phyloP scores from a whole-genome alignment of 2,888 invertebrate genomes.

The Drosophila subsilvestris region DNA sequence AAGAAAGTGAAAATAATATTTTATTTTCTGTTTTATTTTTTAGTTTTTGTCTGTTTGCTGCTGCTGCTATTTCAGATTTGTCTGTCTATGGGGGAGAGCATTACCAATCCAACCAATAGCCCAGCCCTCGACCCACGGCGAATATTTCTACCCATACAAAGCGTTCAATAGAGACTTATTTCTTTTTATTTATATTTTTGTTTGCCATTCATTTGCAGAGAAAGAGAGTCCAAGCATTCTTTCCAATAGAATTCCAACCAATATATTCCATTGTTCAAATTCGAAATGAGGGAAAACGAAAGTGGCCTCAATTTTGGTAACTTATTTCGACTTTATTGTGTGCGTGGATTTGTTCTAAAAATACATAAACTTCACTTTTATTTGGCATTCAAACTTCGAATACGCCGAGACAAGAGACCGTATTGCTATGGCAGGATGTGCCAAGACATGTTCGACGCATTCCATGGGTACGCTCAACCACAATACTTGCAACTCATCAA shows the following conservation, averaged over 20 bases:
- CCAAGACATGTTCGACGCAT: not conserved
- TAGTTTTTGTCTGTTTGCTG: conserved; percentile 6
- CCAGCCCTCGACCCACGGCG: not conserved
- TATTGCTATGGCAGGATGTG: too few relatives aligned
- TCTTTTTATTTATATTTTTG: not conserved
- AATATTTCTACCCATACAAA: not conserved
- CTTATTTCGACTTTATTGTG: not conserved
- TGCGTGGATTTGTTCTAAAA: not conserved
- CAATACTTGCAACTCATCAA: conserved; percentile 25
- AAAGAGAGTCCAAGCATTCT: not conserved
- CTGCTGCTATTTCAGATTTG: conserved; percentile 3
- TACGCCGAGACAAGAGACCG: too few relatives aligned
- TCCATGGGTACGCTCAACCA: not conserved
- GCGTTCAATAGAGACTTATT: not conserved
- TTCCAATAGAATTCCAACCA: not conserved
- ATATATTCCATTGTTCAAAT: not conserved
- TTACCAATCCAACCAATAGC: conserved; percentile 24
- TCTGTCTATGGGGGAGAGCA: conserved; percentile 30
- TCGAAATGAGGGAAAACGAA: not conserved
- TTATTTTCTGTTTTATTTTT: conserved; percentile 49
- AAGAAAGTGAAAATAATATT: conserved; percentile 77
- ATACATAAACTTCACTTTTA: not conserved
- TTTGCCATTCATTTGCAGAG: not conserved
- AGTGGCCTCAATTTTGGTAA: not conserved
- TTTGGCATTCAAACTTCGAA: not conserved